phyloP scores from a whole-genome alignment of 2,113 vertebrate species.

The Antennarius striatus region DNA sequence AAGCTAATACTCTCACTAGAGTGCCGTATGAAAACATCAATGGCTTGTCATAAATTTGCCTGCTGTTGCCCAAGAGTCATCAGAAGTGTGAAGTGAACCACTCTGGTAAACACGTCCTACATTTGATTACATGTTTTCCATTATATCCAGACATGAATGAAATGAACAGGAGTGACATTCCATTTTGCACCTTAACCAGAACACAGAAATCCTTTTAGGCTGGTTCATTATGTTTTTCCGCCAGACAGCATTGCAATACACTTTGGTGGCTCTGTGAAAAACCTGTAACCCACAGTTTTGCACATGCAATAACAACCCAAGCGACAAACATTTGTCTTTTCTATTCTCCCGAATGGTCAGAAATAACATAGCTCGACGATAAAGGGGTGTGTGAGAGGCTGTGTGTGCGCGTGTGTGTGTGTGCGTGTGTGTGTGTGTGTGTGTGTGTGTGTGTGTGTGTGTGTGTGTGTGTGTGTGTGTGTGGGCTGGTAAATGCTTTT shows the following conservation, averaged over 20 bases:
- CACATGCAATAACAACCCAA: slow-evolving; percentile 40
- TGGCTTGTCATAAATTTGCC: slow-evolving; percentile 64
- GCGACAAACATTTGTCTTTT: slow-evolving; percentile 55
- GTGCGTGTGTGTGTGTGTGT: neutral
- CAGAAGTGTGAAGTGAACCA: slow-evolving; percentile 72
- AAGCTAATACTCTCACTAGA: slow-evolving; percentile 43
- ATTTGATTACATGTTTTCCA: slow-evolving; percentile 78
- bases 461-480: no score
- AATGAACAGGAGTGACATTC: slow-evolving; percentile 74
- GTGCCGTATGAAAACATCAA: slow-evolving; percentile 58
- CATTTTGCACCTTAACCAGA: slow-evolving; percentile 77
- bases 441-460: no score
- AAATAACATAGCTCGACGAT: slow-evolving; percentile 57
- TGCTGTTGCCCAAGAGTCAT: slow-evolving; percentile 64
- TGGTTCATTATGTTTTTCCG: slow-evolving; percentile 76
- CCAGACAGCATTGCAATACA: slow-evolving; percentile 61
- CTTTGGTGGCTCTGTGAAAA: slow-evolving; percentile 53
- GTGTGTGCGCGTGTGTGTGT: no score
- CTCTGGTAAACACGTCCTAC: slow-evolving; percentile 69
- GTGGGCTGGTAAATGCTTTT: slow-evolving; percentile 73
- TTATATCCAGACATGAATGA: slow-evolving; percentile 68
- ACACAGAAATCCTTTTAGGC: slow-evolving; percentile 79
- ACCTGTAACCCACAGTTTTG: slow-evolving; percentile 58
- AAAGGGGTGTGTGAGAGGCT: neutral
- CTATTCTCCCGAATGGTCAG: slow-evolving; percentile 58